Conservation (phyloP, 2,888 invertebrate species). For the Xiphydria camelus region DNA sequence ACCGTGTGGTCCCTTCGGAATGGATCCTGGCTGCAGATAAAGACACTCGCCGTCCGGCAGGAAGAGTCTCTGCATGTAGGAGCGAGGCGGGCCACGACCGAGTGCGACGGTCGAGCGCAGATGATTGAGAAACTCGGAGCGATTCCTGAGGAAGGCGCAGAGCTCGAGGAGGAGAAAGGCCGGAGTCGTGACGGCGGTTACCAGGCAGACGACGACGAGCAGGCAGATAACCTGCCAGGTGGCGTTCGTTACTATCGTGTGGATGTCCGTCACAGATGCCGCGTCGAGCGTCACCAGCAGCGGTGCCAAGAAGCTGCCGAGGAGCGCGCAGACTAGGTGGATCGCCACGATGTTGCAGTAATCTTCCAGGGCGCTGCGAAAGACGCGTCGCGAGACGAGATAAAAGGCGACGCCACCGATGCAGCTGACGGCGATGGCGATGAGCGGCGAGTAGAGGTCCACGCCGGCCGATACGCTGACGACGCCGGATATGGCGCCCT, state of each 20-base stretch:
- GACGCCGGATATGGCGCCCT: slow-evolving; percentile 49
- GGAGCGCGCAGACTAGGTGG: slow-evolving; percentile 43
- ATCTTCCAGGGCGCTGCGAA: slow-evolving; percentile 50
- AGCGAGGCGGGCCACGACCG: slow-evolving; percentile 23
- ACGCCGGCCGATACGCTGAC: slow-evolving; percentile 47
- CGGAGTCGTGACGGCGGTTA: slow-evolving; percentile 22
- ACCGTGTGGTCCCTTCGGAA: slow-evolving; percentile 10
- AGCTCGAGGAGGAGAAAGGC: slow-evolving; percentile 27
- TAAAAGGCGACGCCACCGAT: slow-evolving; percentile 38
- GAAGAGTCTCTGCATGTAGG: slow-evolving; percentile 34
- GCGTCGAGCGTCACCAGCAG: slow-evolving; percentile 23
- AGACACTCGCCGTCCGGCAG: slow-evolving; percentile 24
- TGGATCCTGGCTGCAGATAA: slow-evolving; percentile 34
- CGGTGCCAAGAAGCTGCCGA: slow-evolving; percentile 44
- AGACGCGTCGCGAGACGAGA: slow-evolving; percentile 34
- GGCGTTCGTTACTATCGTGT: slow-evolving; percentile 23
- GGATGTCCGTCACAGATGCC: neutral
- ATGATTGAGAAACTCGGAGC: slow-evolving; percentile 39
- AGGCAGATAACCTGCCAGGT: slow-evolving; percentile 39
- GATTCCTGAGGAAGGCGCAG: slow-evolving; percentile 36
- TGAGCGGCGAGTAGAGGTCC: slow-evolving; percentile 42
- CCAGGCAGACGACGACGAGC: slow-evolving; percentile 20
- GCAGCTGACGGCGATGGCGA: slow-evolving; percentile 33
- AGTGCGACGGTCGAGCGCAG: slow-evolving; percentile 28
- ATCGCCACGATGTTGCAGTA: slow-evolving; percentile 49